Base-by-base conservation (phyloP, 1,140 invertebrate genomes). In the Drosophila bifasciata region DNA sequence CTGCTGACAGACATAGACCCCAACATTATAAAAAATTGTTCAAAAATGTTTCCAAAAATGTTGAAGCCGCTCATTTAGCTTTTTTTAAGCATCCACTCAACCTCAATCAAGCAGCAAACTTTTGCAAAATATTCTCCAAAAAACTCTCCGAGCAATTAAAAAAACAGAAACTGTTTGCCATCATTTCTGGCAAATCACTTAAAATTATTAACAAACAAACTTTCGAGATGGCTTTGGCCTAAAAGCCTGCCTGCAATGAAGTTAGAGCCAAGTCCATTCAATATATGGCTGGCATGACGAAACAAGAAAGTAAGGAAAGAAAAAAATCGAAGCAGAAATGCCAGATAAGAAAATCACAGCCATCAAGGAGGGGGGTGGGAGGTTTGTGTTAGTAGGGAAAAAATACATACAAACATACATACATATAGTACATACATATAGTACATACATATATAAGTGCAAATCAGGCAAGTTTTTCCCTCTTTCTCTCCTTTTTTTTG, bases 131-230 rank as follows among this genome's bases (percentile, higher is more conserved):
- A 36, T 50, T 63, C 32, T n/a, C n/a, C 9, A 32, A 59, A 56
- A 40, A 56, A n/a, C n/a, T n/a, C n/a, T n/a, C 25, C 43, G 55
- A 25, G 23, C 67, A 86, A 85, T 81, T 85, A 75, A 77, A 77
- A 66, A 86, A 81, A 77, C 63, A 77, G 62, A 86, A 81, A 77
- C 63, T 46, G 63, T 81, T 66, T 36, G 39, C 45, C 36, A 48
- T 40, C 52, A 40, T 86, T 84, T 66, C 74, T n/a, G 77, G 73
- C 21, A 61, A 85, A 77, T 85, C 81, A 85, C 69, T 88, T 62
- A 56, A 81, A 86, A 86, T 70, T 85, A 85, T 85, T 86, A 85
- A 86, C 72, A 73, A 60, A 79, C 70, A 61, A 73, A 50, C 28
- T 45, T 46, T 49, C 3, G n/a, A 16, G 7, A 2, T 4, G 25